Conservation (phyloP, 2,113 vertebrate species). For the Eurystomus gularis region DNA sequence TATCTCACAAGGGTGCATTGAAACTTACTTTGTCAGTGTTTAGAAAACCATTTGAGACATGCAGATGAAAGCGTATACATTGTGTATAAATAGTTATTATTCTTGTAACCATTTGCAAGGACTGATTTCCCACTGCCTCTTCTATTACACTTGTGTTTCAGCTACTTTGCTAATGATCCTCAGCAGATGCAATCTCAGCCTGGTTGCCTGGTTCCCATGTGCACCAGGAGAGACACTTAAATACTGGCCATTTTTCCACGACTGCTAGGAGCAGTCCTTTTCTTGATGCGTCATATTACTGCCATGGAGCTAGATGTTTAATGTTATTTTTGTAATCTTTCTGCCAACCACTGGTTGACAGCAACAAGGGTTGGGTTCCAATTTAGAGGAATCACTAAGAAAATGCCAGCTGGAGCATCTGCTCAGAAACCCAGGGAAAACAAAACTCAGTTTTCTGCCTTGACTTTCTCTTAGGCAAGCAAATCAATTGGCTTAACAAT, state of each 20-base stretch:
- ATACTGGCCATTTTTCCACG: neutral
- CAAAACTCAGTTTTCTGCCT: neutral
- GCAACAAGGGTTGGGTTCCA: neutral
- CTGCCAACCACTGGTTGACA: neutral
- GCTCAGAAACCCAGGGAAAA: neutral
- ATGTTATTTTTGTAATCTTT: neutral
- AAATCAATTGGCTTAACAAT: neutral
- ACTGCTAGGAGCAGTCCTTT: neutral
- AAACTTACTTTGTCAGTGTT: neutral
- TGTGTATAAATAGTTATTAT: neutral
- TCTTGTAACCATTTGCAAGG: neutral
- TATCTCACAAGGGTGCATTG: neutral
- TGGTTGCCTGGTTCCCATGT: neutral
- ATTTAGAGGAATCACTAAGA: neutral
- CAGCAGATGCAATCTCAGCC: neutral
- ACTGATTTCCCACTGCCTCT: neutral
- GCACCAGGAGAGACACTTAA: neutral
- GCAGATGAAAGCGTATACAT: neutral
- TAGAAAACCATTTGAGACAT: neutral
- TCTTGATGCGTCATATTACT: neutral
- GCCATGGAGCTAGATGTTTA: neutral
- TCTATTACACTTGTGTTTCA: neutral
- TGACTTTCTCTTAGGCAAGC: neutral
- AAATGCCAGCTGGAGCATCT: neutral
- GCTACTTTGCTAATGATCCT: neutral